phyloP scores from a whole-genome alignment of 2,888 invertebrate species.

The Cotesia congregata region DNA sequence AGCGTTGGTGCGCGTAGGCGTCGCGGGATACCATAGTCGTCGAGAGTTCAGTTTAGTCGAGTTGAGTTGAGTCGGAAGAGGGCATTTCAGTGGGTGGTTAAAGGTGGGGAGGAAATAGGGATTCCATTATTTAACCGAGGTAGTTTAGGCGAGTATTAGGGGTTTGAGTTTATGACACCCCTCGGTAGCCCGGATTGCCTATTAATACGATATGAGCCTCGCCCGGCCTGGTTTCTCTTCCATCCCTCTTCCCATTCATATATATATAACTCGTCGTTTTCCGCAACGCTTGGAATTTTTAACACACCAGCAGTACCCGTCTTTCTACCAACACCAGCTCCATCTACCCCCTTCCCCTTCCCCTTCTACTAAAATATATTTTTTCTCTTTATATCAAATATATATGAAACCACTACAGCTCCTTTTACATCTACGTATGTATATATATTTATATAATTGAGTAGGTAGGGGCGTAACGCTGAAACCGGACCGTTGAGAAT shows the following conservation, averaged over 20 bases:
- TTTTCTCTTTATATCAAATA: slow-evolving; percentile 30
- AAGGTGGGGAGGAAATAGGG: slow-evolving; percentile 59
- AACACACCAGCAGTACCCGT: slow-evolving; percentile 36
- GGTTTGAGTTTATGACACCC: slow-evolving; percentile 71
- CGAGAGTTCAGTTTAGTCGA: slow-evolving; percentile 27
- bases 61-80: slow-evolving; percentile 17
- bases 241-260: slow-evolving; percentile 44
- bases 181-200: slow-evolving; percentile 69
- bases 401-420: slow-evolving; percentile 22
- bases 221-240: slow-evolving; percentile 51
- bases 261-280: slow-evolving; percentile 41
- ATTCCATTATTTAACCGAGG: slow-evolving; percentile 71
- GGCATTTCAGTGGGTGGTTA: slow-evolving; percentile 44
- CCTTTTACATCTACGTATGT: not conserved
- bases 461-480: slow-evolving; percentile 26
- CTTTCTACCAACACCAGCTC: slow-evolving; percentile 30
- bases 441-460: slow-evolving; percentile 41
- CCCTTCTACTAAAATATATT: not conserved
- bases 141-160: slow-evolving; percentile 70
- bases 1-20: slow-evolving; percentile 56
- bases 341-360: slow-evolving; percentile 21
- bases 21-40: slow-evolving; percentile 53
- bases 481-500: slow-evolving; percentile 40
- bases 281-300: slow-evolving; percentile 47
- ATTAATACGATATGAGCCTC: slow-evolving; percentile 71